phyloP scores from a whole-genome alignment of 92 coral and sea anemone genomes.

The Montipora capitata region DNA sequence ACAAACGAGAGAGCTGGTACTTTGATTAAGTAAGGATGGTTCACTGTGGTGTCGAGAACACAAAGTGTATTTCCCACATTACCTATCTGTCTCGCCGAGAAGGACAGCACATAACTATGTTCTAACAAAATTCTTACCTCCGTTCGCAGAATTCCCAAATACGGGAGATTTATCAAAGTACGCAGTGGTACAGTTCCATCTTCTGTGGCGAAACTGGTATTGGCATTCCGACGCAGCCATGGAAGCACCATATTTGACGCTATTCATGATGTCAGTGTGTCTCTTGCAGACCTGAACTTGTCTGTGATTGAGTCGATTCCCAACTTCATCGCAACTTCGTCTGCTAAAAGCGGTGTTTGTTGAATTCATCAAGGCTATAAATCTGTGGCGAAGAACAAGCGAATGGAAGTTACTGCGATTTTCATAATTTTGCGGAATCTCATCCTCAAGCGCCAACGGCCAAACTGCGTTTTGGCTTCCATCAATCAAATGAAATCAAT shows the following conservation, averaged over 20 bases:
- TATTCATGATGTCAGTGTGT: conserved; percentile 89
- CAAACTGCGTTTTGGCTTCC: too few species aligned
- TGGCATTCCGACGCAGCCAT: conserved; percentile 92
- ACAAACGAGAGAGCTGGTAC: too few species aligned
- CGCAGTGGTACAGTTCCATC: conserved; percentile 97
- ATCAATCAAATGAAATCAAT: too few species aligned
- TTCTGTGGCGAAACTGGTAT: conserved; percentile 88
- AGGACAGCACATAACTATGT: background rate
- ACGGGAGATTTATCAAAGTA: conserved; percentile 95
- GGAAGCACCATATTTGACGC: conserved; percentile 90
- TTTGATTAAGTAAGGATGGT: too few species aligned
- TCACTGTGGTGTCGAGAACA: too few species aligned
- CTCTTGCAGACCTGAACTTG: conserved; percentile 94
- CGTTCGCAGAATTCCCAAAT: conserved; percentile 95
- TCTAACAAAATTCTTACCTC: conserved; percentile 72
- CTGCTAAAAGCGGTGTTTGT: conserved; percentile 74
- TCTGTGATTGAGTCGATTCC: conserved; percentile 80
- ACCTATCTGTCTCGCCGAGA: too few species aligned
- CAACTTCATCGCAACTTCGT: conserved; percentile 86
- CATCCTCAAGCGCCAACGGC: too few species aligned
- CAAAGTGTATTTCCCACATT: too few species aligned
- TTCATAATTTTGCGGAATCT: too few species aligned
- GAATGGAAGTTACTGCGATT: too few species aligned
- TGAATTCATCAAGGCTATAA: conserved; percentile 84
- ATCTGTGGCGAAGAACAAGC: conserved; percentile 55